Base-by-base conservation (phyloP, 2,797 vertebrate species). In the Sebastolobus alascanus region DNA sequence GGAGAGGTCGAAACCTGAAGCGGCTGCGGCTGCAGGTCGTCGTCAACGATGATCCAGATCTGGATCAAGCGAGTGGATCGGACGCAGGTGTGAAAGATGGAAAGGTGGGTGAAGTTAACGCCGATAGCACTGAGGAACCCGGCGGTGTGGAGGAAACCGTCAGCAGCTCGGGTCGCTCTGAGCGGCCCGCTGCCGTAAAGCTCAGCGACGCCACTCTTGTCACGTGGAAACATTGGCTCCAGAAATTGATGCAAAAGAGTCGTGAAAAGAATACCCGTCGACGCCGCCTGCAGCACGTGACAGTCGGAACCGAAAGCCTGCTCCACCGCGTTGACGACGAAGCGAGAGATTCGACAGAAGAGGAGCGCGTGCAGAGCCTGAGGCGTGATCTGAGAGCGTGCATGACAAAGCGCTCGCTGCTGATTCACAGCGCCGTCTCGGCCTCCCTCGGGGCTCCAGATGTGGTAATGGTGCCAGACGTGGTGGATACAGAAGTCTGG, bases 211-310 rank as follows among this genome's bases (percentile, higher is more conserved):
- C 37, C 0, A 46, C 87, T 2, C 80, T 89, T 0, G 1, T 12
- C 14, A 82, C 29, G 1, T 96, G 96, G 96, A 94, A 90, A 50
- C 67, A 1, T 1, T 96, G 96, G 96, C 86, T 96, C 0, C 86
- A 89, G 67, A 90, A 87, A 60, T 35, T 94, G 11, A 77, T 74
- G 27, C n/a, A 18, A 1, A 87, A 38, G 43, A 81, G 33, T 5
- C 1, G 3, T 5, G 8, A 52, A 4, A 80, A 87, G 2, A 77
- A 70, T 29, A 58, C 66, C 2, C 43, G 3, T 2, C 20, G 13
- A 4, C 40, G 0, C 1, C 0, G 3, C 7, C 61, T 1, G 1
- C 50, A 35, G 27, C 81, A 81, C 54, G 12, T 67, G 35, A 67
- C 54, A 0, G 1, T 79, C n/a, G 4, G 10, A 5, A 85, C 83